Evolutionary conservation across 2,888 invertebrate species (phyloP), one percentile per base, ranked within the genome.

Genomic region (Habrosyne pyritoides): DNA sequence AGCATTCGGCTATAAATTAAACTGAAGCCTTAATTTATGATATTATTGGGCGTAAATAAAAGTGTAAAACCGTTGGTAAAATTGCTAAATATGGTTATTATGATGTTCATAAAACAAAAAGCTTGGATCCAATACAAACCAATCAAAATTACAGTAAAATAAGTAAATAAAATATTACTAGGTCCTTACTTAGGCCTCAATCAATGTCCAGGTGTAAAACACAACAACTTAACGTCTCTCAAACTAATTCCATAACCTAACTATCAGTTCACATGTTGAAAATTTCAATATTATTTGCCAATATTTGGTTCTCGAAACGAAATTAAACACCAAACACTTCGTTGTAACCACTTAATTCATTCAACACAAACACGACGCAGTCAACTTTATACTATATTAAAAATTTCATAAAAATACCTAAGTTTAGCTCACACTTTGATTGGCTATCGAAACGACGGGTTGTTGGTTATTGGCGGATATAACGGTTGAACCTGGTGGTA

Each of bases 401-500:
- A n/a, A 12, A 33, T 4, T 12, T 10, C 12, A 30, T n/a, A n/a
- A n/a, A 33, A 3, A 33, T 33, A 33, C 36, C 33, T 36, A 36
- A 42, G 7, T 42, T 42, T 88, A 87, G 77, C 87, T 87, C 50
- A 85, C 87, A 59, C 86, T 91, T 66, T 92, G 91, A 64, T 92
- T 91, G 61, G 91, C 86, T 56, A 91, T 81, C 0, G 91, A 88
- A 18, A 89, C 92, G 4, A 90, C 81, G 0, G 91, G 88, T 52
- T 90, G 89, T 48, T 91, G 90, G 67, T 85, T 91, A 49, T 83
- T 87, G 12, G 89, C 83, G 0, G 89, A 77, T 30, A 92, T 87
- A 0, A 92, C 84, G 0, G 91, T 89, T 2, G 92, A 88, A 0
- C 90, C 88, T 0, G 92, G 91, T 0, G 90, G 90, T 60, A 91